These are phyloP conservation scores for Cyphotilapia sp. DNA, from an alignment of 2,113 vertebrate species.

Conservation along the genomic window DNA sequence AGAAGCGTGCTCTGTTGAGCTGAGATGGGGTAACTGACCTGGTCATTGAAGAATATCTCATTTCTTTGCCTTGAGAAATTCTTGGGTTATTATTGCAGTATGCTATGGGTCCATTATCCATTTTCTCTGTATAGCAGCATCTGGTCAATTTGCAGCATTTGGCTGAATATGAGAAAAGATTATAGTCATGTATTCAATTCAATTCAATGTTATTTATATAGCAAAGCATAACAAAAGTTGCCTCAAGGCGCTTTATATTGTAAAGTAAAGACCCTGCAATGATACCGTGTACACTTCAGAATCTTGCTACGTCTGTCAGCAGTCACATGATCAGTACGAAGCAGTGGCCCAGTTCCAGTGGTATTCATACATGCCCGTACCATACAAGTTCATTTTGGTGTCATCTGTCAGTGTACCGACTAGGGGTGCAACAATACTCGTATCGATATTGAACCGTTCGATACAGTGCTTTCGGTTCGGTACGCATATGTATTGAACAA, in stretches of 20 bases:
- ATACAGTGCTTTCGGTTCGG: too few relatives aligned
- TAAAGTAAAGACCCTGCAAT: neutral
- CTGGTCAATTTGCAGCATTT: neutral
- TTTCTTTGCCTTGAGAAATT: neutral
- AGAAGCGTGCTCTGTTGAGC: neutral
- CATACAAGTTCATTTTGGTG: neutral
- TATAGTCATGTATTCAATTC: neutral
- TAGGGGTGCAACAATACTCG: too few relatives aligned
- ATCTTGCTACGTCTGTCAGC: neutral
- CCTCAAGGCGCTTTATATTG: neutral
- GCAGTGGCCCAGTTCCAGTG: neutral
- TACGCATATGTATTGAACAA: too few relatives aligned
- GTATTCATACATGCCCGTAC: neutral
- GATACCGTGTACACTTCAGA: neutral
- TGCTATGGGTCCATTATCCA: neutral
- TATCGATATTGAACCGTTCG: too few relatives aligned
- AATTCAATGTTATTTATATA: neutral
- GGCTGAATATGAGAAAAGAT: neutral
- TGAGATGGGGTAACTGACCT: neutral
- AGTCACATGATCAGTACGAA: neutral
- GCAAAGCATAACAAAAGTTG: neutral
- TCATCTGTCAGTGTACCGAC: neutral
- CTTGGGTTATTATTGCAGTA: neutral
- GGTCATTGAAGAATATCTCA: neutral
- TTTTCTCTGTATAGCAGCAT: neutral